phyloP scores from a whole-genome alignment of 2,113 vertebrate genomes.

The Galeopterus variegatus region DNA sequence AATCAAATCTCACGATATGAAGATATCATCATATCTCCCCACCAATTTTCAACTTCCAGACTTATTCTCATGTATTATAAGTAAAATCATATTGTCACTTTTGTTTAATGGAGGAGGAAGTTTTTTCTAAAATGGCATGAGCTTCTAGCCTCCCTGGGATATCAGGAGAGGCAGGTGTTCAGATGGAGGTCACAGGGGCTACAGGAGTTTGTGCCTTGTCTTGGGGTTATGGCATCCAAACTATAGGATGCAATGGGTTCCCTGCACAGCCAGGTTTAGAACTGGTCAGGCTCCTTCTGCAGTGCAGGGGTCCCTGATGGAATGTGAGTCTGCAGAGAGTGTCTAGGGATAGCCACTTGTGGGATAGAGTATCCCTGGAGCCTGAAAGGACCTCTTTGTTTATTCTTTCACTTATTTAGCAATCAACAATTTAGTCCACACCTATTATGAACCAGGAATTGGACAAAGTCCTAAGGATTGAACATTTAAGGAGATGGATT shows the following conservation, averaged over 20 bases:
- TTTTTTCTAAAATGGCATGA: neutral
- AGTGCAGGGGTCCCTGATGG: neutral
- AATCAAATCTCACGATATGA: neutral
- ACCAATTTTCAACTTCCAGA: conserved; percentile 11
- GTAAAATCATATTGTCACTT: neutral
- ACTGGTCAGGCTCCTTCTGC: neutral
- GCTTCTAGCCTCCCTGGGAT: neutral
- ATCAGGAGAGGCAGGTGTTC: neutral
- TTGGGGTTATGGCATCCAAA: neutral
- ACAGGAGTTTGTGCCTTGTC: neutral
- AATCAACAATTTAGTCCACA: neutral
- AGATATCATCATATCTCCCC: neutral
- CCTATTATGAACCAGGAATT: neutral
- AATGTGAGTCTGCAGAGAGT: neutral
- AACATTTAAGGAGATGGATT: neutral
- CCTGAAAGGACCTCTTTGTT: neutral
- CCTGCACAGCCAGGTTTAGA: neutral
- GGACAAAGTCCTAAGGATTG: neutral
- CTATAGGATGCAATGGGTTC: neutral
- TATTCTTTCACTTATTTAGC: neutral
- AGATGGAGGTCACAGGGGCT: neutral
- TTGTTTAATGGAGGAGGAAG: neutral
- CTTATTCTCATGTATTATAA: conserved; percentile 16
- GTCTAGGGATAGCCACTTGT: neutral
- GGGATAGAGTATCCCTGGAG: neutral